Evolutionary conservation across 1,140 invertebrate species (phyloP).

Genomic region (Littorina saxatilis): DNA sequence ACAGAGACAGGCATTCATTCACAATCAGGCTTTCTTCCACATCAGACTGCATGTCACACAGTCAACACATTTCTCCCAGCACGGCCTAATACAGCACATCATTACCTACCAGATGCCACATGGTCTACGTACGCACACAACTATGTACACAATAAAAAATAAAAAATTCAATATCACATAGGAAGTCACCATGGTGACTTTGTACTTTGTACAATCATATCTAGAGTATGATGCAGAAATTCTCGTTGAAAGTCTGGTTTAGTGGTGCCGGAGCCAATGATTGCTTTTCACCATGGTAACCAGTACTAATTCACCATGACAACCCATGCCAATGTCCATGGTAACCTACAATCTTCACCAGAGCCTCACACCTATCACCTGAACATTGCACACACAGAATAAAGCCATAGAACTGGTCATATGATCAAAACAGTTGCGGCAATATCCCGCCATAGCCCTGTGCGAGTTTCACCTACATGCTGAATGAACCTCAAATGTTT

Average conservation of each 20-base stretch:
- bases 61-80: not conserved
- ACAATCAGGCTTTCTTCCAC: not conserved
- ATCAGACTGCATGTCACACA: no score
- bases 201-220: conserved; percentile 5
- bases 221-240: conserved; percentile 30
- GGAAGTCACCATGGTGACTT: not conserved
- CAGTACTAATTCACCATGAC: no score
- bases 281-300: no score
- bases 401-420: no score
- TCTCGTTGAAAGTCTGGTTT: conserved; percentile 23
- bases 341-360: no score
- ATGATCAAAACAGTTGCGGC: no score
- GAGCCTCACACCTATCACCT: no score
- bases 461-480: no score
- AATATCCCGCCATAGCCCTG: no score
- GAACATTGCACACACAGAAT: no score
- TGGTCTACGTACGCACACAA: not conserved
- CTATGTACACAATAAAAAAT: not conserved
- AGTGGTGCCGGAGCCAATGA: not conserved
- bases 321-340: no score
- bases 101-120: not conserved
- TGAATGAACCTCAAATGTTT: no score
- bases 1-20: not conserved
- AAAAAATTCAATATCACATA: conserved; percentile 9
- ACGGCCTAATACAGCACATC: not conserved